Conservation (phyloP, 2,797 vertebrate genomes). For the Peromyscus aztecus region DNA sequence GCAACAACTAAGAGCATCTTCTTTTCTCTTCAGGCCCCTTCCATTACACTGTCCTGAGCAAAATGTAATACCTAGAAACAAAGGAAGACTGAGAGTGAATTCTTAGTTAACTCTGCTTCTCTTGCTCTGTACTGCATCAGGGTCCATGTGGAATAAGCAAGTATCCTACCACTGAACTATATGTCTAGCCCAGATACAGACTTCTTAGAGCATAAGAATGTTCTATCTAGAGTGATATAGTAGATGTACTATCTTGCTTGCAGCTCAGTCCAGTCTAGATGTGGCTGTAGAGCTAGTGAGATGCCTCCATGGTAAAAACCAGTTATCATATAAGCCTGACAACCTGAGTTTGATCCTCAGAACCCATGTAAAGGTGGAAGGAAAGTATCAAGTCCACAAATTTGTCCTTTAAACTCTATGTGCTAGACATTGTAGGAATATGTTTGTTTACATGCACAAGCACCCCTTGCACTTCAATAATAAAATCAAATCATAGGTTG, state of each 20-base stretch:
- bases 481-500: neutral
- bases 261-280: neutral
- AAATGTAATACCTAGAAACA: neutral
- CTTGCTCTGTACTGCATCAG: neutral
- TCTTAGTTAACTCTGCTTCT: neutral
- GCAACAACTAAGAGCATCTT: neutral
- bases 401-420: neutral
- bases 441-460: neutral
- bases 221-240: neutral
- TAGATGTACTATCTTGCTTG: neutral
- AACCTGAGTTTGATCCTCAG: neutral
- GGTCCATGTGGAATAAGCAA: neutral
- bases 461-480: neutral
- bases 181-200: neutral
- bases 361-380: neutral
- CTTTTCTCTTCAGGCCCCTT: neutral
- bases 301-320: neutral
- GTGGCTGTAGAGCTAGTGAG: neutral
- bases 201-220: neutral
- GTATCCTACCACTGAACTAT: too few relatives aligned
- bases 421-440: neutral
- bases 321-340: neutral
- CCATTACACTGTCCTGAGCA: neutral
- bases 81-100: neutral
- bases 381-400: neutral